Base-by-base conservation (phyloP, 2,888 invertebrate species). In the Laspeyria flexula region DNA sequence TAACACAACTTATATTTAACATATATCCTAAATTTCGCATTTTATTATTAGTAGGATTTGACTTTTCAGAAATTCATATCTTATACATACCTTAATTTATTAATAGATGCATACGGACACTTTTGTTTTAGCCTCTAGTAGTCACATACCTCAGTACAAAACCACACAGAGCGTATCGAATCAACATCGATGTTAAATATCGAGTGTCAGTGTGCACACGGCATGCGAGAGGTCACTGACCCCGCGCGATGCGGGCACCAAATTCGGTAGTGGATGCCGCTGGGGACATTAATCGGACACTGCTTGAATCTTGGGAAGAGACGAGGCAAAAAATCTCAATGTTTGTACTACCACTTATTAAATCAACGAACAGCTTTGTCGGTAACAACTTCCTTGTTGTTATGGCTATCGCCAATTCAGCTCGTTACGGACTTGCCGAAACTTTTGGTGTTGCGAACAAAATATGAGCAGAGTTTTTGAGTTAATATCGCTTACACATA, bases 281-380 rank as follows among this genome's bases (percentile, higher is more conserved):
- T 71, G 79, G 73, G 74, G 85, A 85, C 86, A 86, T 86, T 87
- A 88, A 88, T 90, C 86, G 85, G 79, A 80, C 78, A 83, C 76
- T 56, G 31, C 53, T 77, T 75, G 69, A 69, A 46, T 57, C 71
- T 71, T 58, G 60, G 55, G 53, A 73, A 65, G 60, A 51, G 59
- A 71, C 68, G 71, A 67, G 54, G 63, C 70, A 71, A 71, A 67
- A 31, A 63, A 30, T 47, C 43, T 10, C 9, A 55, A 49, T 56
- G 46, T 49, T 55, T 41, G 12, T 34, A 42, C 15, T 51, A 43
- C n/a, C 34, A 42, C 33, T 46, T 51, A 61, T 49, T 47, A 46
- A 57, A 52, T 55, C 35, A 68, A 56, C 30, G 15, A 29, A 11
- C 16, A 33, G 15, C 7, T 42, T 25, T 38, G 34, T 35, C 13